Base-by-base conservation (phyloP, 1,140 invertebrate genomes). In the Brachionus angularis region DNA sequence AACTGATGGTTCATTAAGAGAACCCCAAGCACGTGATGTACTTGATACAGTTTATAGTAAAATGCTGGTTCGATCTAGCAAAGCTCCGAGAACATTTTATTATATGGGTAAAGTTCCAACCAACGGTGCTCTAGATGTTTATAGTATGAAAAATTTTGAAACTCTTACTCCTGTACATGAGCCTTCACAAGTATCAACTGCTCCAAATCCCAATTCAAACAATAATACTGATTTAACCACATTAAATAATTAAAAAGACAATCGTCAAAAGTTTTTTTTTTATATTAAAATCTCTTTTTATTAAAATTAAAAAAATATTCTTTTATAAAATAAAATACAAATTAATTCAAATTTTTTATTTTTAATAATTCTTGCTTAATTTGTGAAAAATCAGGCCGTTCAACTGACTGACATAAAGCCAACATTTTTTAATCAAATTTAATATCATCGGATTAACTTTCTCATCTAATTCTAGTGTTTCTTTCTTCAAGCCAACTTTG, bases 61-160 rank as follows among this genome's bases (percentile, higher is more conserved):
- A 10, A 44, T 50, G 46, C 34, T 50, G 16, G 16, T 50, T n/a
- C 8, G 23, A 16, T 36, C 46, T 1, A 23, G 5, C 21, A 36
- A 44, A 4, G 42, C 42, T 33, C 67, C 67, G 8, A 42, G 67
- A n/a, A 70, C 67, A 14, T 70, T 50, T 34, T 44, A 70, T 44
- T 70, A 70, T 70, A 21, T 70, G 5, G 67, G 67, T 10, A 70
- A 70, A 44, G 50, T 50, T 42, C 67, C 67, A 31, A 67, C 42
- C 4, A 67, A 50, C 47, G 62, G 47, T 23, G 42, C 18, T 47
- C 29, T 67, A 50, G 62, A 67, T 50, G 47, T 67, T 46, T 67
- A 47, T 23, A 67, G 62, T 33, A 46, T 46, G 42, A 67, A 67
- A 50, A 36, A 67, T 36, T 67, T 34, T 67, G 42, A 67, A 67